Base-by-base conservation (phyloP, 1,140 invertebrate genomes). In the Meloidogyne exigua region DNA sequence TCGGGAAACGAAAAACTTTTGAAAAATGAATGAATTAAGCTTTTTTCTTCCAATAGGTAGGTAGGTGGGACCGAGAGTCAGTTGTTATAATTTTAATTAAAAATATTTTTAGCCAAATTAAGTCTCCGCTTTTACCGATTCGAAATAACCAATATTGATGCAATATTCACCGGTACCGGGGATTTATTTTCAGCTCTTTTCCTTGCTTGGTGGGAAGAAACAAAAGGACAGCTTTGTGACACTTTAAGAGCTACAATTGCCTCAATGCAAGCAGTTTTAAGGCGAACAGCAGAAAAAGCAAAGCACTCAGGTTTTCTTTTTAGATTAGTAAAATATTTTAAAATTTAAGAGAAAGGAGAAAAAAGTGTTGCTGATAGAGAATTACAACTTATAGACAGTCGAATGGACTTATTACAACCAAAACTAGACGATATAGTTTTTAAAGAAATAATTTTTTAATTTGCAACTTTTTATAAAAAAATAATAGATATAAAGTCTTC, bases 121-220 rank as follows among this genome's bases (percentile, higher is more conserved):
- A 39, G 0, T 67, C 25, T 79, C 26, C 62, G 65, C 7, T 18
- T 36, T 21, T 79, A 78, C 68, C 77, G 80, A 4, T 81, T 81
- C 63, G 80, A 82, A 57, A 77, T 82, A 32, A 68, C 79, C 5
- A 25, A 80, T 23, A 66, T 83, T 73, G n/a, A 18, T 11, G 74
- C 68, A 21, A 9, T 49, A 26, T 82, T 72, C 42, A 75, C 82
- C 15, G 82, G 82, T 15, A 83, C 82, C 26, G 82, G 82, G 5
- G 82, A 83, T 76, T 28, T 83, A 5, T 83, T 83, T 28, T 66
- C 82, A n/a, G 68, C 73, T 13, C 72, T 83, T 28, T 63, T 83
- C 26, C 21, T 83, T 12, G 80, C 77, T 42, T 83, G 82, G 82
- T 68, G 82, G n/a, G 62, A 57, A n/a, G 77, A 83, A 44, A 76